These are phyloP conservation scores for Drosophila yakuba DNA, from an alignment of 1,140 invertebrate species.

Conservation along the genomic window DNA sequence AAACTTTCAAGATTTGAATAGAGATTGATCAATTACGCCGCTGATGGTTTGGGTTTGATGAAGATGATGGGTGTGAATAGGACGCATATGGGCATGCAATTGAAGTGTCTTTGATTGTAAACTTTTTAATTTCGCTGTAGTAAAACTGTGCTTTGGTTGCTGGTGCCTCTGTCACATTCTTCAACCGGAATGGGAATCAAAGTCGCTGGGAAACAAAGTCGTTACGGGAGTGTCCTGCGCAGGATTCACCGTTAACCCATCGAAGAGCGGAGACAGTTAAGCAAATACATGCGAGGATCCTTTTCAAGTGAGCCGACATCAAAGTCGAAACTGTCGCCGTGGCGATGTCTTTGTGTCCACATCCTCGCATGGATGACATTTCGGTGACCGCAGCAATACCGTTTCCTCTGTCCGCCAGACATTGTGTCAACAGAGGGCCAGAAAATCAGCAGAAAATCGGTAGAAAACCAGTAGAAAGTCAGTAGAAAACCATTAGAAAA, in stretches of 20 bases:
- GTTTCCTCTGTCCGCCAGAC: slow-evolving; percentile 26
- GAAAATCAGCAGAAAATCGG: not conserved
- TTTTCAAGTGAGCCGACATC: slow-evolving; percentile 36
- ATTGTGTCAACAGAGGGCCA: slow-evolving; percentile 32
- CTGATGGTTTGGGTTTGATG: too few relatives aligned
- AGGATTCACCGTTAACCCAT: slow-evolving; percentile 27
- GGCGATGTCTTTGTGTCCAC: not conserved
- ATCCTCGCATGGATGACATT: slow-evolving; percentile 29
- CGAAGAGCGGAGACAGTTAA: slow-evolving; percentile 24
- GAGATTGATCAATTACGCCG: too few relatives aligned
- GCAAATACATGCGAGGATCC: slow-evolving; percentile 20
- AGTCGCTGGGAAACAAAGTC: slow-evolving; percentile 34
- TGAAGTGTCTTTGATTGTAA: too few relatives aligned
- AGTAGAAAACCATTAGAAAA: too few relatives aligned
- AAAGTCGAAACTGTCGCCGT: slow-evolving; percentile 18
- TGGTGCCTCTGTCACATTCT: not conserved
- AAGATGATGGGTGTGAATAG: too few relatives aligned
- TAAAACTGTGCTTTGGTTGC: too few relatives aligned
- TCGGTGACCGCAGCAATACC: slow-evolving; percentile 22
- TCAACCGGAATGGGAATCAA: too few relatives aligned
- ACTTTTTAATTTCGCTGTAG: too few relatives aligned
- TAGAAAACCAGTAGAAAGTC: not conserved
- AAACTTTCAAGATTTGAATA: too few relatives aligned
- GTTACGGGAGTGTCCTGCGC: slow-evolving; percentile 3
- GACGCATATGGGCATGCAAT: too few relatives aligned